phyloP scores from a whole-genome alignment of 2,888 invertebrate genomes.

The Pecten maximus region DNA sequence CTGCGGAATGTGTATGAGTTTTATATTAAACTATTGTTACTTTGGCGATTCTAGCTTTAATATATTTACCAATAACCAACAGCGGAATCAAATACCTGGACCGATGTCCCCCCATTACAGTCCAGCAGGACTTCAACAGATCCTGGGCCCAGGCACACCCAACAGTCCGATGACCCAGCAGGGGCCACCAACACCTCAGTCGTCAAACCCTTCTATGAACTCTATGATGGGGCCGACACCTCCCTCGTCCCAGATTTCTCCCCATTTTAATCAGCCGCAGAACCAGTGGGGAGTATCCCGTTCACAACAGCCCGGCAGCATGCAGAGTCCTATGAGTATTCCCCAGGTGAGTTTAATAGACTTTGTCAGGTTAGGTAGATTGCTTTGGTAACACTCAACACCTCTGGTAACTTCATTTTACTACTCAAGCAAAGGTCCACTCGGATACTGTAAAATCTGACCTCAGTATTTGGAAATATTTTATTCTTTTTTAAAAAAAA shows the following conservation, averaged over 20 bases:
- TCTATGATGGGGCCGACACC: constrained; percentile 65
- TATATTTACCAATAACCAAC: too few relatives aligned
- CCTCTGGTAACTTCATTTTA: too few relatives aligned
- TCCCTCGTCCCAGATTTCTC: constrained; percentile 71
- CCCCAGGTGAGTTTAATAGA: constrained; percentile 47
- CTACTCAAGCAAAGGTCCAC: too few relatives aligned
- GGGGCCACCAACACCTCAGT: constrained; percentile 57
- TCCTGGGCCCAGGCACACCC: neutral
- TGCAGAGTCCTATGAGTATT: constrained; percentile 52
- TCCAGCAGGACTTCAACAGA: constrained; percentile 54
- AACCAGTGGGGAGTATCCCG: constrained; percentile 54
- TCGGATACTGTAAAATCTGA: too few relatives aligned
- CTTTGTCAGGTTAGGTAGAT: too few relatives aligned
- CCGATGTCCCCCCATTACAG: constrained; percentile 77
- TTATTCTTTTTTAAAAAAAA: too few relatives aligned
- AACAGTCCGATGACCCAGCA: constrained; percentile 36
- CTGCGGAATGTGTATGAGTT: too few relatives aligned
- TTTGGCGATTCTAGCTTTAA: too few relatives aligned
- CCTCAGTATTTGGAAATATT: too few relatives aligned
- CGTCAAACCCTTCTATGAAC: constrained; percentile 57
- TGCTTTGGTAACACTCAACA: too few relatives aligned
- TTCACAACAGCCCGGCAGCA: constrained; percentile 43
- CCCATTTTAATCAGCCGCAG: constrained; percentile 69
- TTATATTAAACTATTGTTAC: too few relatives aligned
- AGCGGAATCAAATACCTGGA: constrained; percentile 79